phyloP scores from a whole-genome alignment of 2,113 vertebrate species.

The Euleptes europaea region DNA sequence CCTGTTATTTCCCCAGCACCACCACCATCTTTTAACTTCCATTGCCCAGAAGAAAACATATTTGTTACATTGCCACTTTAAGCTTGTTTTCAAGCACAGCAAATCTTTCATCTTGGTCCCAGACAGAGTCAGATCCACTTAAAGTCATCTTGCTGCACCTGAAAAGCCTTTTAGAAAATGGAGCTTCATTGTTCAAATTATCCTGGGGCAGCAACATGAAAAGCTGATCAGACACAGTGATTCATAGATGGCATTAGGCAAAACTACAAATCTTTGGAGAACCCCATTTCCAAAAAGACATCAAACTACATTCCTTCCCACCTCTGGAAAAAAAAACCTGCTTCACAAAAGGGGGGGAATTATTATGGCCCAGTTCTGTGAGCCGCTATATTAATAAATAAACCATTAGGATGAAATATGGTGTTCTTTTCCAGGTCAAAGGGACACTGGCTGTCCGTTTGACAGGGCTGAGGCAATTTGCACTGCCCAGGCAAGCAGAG shows the following conservation, averaged over 20 bases:
- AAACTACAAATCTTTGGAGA: neutral
- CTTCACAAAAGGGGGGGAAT: neutral
- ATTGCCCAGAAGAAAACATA: constrained; percentile 36
- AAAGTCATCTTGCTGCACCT: constrained; percentile 53
- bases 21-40: neutral
- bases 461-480: too few relatives aligned
- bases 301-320: neutral
- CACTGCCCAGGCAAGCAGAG: too few relatives aligned
- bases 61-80: constrained; percentile 34
- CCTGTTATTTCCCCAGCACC: neutral
- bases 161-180: constrained; percentile 51
- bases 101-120: neutral
- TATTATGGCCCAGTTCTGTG: neutral
- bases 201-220: constrained; percentile 26
- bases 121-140: constrained; percentile 32
- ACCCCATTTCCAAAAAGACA: constrained; percentile 25
- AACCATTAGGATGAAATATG: too few relatives aligned
- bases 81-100: constrained; percentile 1
- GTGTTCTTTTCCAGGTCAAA: too few relatives aligned
- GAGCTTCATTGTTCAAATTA: neutral
- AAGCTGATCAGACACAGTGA: neutral
- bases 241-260: neutral
- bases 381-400: neutral
- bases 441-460: too few relatives aligned
- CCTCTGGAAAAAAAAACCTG: neutral